Evolutionary conservation across 2,797 vertebrate species (phyloP), one percentile per base, ranked within the genome.

Genomic region (Tokudaia muenninki): DNA sequence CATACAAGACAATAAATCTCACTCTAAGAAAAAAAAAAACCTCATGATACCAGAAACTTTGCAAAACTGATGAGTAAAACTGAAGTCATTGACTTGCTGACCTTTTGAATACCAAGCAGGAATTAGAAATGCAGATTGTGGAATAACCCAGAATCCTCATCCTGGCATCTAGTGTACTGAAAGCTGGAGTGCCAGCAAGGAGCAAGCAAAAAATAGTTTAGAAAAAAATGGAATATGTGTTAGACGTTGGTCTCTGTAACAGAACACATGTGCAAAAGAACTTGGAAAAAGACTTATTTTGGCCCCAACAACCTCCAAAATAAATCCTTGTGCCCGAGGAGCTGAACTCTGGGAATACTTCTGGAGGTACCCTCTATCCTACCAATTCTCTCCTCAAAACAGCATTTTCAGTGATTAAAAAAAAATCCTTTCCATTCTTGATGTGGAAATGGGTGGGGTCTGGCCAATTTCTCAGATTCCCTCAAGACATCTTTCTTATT

Each of bases 21-120:
- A 96, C n/a, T 72, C 4, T 72, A 37, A 72, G n/a, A 90, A 9
- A 87, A 86, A 22, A 24, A 52, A 92, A 80, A 37, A 29, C 11
- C 16, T 87, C 29, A 72, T 65, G 91, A 91, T 72, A 65, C 8
- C 11, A 91, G 72, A 91, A 91, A 88, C 67, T 72, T 72, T 55
- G 67, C 37, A 97, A 84, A 79, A 79, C 29, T 87, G 50, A 72
- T 90, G 26, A 80, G 41, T 79, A 59, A 34, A 41, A 88, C 1
- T 61, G 37, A 81, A 83, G 57, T 7, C 52, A 88, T 4, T 93
- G 21, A 3, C 13, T 93, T 93, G 21, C 55, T 88, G 37, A 37
- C 4, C 13, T 87, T 74, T 87, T 19, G 44, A 87, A 90, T 92
- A 90, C 26, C n/a, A 90, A 83, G 47, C 63, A 79, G 70, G 70